Percentiles rank a stretch among this genome's conserved stretches.
phyloP scores from a whole-genome alignment of 2,888 invertebrate genomes.

The Helobdella robusta region DNA sequence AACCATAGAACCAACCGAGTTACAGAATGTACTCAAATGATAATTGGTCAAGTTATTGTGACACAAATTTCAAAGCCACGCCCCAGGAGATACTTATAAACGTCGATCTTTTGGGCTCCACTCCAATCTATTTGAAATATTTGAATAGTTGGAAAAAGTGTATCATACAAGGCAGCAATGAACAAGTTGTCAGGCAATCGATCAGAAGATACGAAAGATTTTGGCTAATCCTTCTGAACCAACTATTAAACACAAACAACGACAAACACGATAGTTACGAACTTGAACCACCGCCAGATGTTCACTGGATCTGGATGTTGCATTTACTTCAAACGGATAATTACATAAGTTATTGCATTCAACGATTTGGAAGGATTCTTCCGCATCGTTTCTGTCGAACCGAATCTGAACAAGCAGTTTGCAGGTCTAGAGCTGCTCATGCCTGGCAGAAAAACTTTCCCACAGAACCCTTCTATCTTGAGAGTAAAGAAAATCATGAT shows the following conservation, averaged over 20 bases:
- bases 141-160: constrained; percentile 22
- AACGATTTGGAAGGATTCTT: constrained; percentile 26
- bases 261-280: constrained; percentile 27
- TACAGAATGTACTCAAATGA: too few relatives aligned
- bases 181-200: constrained; percentile 9
- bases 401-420: constrained; percentile 14
- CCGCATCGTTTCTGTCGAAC: constrained; percentile 27
- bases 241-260: constrained; percentile 22
- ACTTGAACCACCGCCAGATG: constrained; percentile 51
- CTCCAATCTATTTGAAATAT: constrained; percentile 27
- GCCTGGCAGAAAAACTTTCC: constrained; percentile 31
- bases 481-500: constrained; percentile 5
- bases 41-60: too few relatives aligned
- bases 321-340: constrained; percentile 45
- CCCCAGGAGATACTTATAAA: constrained; percentile 18
- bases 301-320: constrained; percentile 54
- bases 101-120: constrained; percentile 26
- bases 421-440: constrained; percentile 19
- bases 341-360: constrained; percentile 37
- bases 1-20: too few relatives aligned
- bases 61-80: too few relatives aligned
- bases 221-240: constrained; percentile 52
- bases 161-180: not conserved
- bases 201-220: constrained; percentile 48
- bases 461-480: constrained; percentile 30